A percentile compares a stretch with the other conserved stretches of the same genome.
Evolutionary conservation across 2,888 invertebrate genomes (phyloP).

Genomic region (Athalia rosae): DNA sequence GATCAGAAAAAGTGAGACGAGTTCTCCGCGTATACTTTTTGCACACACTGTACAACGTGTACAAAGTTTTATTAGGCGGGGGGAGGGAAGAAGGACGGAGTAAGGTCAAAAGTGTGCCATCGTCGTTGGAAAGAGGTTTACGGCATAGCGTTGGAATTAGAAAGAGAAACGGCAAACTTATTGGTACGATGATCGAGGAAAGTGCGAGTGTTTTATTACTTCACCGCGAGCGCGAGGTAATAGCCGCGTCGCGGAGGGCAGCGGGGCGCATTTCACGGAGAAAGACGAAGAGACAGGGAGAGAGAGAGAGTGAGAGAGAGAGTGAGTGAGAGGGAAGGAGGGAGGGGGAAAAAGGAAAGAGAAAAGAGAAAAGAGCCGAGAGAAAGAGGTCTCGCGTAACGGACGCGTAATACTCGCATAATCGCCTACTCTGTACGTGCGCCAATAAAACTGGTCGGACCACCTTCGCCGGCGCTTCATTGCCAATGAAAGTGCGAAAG

Average conservation of each 20-base stretch:
- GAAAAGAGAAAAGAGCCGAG: slow-evolving; percentile 37
- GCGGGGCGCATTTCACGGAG: not conserved
- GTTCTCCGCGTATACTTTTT: too few species aligned
- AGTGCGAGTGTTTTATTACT: slow-evolving; percentile 29
- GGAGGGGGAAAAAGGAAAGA: slow-evolving; percentile 29
- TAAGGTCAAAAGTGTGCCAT: too few species aligned
- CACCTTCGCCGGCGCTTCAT: slow-evolving; percentile 61
- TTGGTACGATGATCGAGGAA: slow-evolving; percentile 39
- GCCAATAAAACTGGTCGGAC: not conserved
- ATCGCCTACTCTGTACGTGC: not conserved
- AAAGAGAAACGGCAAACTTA: too few species aligned
- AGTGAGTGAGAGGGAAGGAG: slow-evolving; percentile 45
- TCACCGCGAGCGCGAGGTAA: slow-evolving; percentile 12
- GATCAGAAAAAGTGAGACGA: too few species aligned
- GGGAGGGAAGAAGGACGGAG: too few species aligned
- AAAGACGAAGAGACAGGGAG: slow-evolving; percentile 49
- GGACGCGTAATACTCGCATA: slow-evolving; percentile 64
- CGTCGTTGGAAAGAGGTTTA: too few species aligned
- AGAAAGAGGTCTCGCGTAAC: slow-evolving; percentile 57
- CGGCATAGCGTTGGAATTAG: not conserved
- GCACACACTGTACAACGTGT: too few species aligned
- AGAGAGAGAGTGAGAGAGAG: slow-evolving; percentile 34
- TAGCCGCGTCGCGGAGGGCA: not conserved
- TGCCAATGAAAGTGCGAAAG: slow-evolving; percentile 69
- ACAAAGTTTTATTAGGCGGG: too few species aligned